These are phyloP conservation scores for Danionella cerebrum DNA, from an alignment of 2,113 vertebrate genomes.

Conservation along the genomic window DNA sequence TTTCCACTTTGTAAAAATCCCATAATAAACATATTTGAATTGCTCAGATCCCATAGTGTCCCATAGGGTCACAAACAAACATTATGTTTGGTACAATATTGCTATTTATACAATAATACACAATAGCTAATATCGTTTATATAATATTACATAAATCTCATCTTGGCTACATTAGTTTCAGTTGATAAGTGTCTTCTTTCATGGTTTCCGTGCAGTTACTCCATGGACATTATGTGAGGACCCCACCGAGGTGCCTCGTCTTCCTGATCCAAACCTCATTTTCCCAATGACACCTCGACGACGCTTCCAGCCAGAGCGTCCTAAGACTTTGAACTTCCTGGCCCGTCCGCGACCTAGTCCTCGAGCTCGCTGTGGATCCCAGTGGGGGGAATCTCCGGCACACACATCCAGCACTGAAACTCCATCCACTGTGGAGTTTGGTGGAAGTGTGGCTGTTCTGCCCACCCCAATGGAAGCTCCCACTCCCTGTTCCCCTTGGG, in stretches of 20 bases:
- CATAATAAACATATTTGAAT: no score
- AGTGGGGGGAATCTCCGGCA: conserved; percentile 76
- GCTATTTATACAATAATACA: no score
- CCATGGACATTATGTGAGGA: conserved; percentile 74
- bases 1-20: no score
- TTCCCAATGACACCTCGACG: conserved; percentile 89
- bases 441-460: conserved; percentile 74
- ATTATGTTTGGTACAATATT: no score
- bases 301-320: conserved; percentile 84
- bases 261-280: conserved; percentile 86
- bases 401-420: conserved; percentile 92
- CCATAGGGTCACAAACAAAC: no score
- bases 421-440: conserved; percentile 85
- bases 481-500: conserved; percentile 66
- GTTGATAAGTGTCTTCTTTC: not conserved
- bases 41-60: no score
- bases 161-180: no score
- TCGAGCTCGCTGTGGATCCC: conserved; percentile 75
- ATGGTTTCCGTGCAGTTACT: conserved; percentile 56
- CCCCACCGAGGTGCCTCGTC: conserved; percentile 75
- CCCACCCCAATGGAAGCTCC: conserved; percentile 71
- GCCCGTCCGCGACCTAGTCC: conserved; percentile 87
- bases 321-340: conserved; percentile 90
- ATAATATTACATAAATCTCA: no score
- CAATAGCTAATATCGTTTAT: no score